These are phyloP conservation scores for Pseudomyrmex cubaensis DNA, from an alignment of 1,140 invertebrate species.

Conservation along the genomic window DNA sequence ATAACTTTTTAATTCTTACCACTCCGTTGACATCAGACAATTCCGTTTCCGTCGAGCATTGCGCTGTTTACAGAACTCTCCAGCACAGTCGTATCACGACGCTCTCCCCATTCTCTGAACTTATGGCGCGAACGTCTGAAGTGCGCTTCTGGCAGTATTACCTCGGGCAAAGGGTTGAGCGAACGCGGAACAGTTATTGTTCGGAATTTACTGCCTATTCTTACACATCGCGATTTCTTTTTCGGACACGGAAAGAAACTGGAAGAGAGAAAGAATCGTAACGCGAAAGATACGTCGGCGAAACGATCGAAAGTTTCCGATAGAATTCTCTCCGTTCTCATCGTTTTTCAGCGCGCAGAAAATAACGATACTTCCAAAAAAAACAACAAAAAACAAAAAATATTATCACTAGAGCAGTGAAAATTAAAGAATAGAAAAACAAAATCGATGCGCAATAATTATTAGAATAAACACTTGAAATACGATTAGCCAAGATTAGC, in stretches of 20 bases:
- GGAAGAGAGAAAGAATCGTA: not conserved
- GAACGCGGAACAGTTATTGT: slow-evolving; percentile 38
- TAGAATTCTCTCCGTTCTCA: not conserved
- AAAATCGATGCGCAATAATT: not conserved
- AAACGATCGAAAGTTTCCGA: slow-evolving; percentile 9
- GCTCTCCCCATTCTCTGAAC: slow-evolving; percentile 63
- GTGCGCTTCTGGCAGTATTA: slow-evolving; percentile 23
- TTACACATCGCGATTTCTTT: slow-evolving; percentile 28
- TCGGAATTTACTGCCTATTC: slow-evolving; percentile 16
- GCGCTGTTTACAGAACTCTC: slow-evolving; percentile 76
- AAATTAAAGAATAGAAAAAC: not conserved
- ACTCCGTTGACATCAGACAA: slow-evolving; percentile 53
- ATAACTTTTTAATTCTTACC: slow-evolving; percentile 72
- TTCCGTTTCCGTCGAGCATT: slow-evolving; percentile 72
- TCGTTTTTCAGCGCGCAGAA: not conserved
- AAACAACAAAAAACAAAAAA: not conserved
- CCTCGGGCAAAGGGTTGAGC: slow-evolving; percentile 30
- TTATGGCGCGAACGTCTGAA: slow-evolving; percentile 68
- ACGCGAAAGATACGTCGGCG: slow-evolving; percentile 5
- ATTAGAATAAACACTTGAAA: slow-evolving; percentile 7
- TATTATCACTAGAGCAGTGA: not conserved
- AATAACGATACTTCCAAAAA: not conserved
- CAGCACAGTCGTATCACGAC: slow-evolving; percentile 41
- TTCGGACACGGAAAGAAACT: slow-evolving; percentile 10
- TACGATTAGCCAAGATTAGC: not conserved